Evolutionary conservation across 2,888 invertebrate species (phyloP).

Genomic region (Panzeria rudis): DNA sequence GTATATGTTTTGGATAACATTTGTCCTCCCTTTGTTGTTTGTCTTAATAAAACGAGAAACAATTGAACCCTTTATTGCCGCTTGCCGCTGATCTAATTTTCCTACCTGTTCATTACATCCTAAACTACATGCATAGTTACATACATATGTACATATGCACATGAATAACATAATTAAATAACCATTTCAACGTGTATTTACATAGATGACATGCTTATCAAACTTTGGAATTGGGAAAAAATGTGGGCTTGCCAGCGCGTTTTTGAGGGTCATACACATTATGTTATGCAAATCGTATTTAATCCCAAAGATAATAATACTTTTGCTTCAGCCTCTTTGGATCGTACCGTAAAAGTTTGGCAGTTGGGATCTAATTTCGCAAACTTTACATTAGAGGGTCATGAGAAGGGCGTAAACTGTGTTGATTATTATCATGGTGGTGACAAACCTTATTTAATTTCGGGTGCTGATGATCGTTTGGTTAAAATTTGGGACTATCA

Average conservation of each 20-base stretch:
- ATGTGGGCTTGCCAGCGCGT: conserved; percentile 99
- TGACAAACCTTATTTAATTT: conserved; percentile 99
- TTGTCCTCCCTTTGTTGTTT: too few species aligned
- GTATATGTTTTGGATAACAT: too few species aligned
- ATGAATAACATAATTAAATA: too few species aligned
- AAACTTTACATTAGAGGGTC: conserved; percentile 98
- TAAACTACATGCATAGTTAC: too few species aligned
- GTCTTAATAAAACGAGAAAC: too few species aligned
- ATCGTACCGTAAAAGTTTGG: conserved; percentile 99
- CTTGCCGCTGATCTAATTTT: too few species aligned
- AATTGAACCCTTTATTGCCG: too few species aligned
- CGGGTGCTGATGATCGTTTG: conserved; percentile 98
- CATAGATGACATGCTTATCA: conserved; percentile 98
- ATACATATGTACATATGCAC: too few species aligned
- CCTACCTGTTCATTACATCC: too few species aligned
- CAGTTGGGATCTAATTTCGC: conserved; percentile 98
- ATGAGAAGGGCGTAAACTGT: conserved; percentile 99
- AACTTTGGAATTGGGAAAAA: conserved; percentile 99
- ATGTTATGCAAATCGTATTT: conserved; percentile 99
- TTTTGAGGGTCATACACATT: conserved; percentile 99
- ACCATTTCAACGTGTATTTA: not conserved
- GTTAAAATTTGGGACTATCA: conserved; percentile 99
- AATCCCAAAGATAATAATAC: conserved; percentile 99
- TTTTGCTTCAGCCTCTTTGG: conserved; percentile 99
- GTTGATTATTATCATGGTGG: conserved; percentile 99